phyloP scores from a whole-genome alignment of 1,140 invertebrate species.

The Drosophila varians region DNA sequence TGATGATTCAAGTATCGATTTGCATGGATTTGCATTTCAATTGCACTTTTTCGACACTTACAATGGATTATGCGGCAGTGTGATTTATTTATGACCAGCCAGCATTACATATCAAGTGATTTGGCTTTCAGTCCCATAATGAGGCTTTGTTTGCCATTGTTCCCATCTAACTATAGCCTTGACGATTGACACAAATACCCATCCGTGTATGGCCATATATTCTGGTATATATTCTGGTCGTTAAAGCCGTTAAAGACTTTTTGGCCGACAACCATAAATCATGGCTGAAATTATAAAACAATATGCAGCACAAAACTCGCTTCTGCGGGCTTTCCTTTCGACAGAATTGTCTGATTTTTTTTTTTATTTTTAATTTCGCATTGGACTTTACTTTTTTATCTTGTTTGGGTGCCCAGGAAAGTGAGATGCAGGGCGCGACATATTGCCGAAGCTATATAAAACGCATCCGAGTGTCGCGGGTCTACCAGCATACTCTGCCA shows the following conservation, averaged over 20 bases:
- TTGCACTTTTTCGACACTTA: constrained; percentile 80
- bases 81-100: constrained; percentile 75
- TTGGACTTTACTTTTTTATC: neutral
- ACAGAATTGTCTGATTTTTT: neutral
- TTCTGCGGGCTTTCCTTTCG: constrained; percentile 48
- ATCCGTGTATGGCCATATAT: constrained; percentile 20
- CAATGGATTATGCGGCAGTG: constrained; percentile 78
- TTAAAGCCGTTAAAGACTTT: constrained; percentile 27
- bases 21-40: constrained; percentile 81
- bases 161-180: constrained; percentile 52
- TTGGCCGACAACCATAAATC: constrained; percentile 51
- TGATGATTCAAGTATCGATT: constrained; percentile 81
- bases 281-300: constrained; percentile 69
- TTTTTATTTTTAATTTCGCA: constrained; percentile 29
- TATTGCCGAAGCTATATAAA: constrained; percentile 41
- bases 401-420: constrained; percentile 32
- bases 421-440: constrained; percentile 49
- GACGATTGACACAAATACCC: constrained; percentile 52
- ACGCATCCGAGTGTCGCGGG: constrained; percentile 32
- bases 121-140: constrained; percentile 56
- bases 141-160: constrained; percentile 72
- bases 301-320: constrained; percentile 50
- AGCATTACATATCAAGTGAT: constrained; percentile 74
- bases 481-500: constrained; percentile 30
- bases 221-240: neutral